Conservation (phyloP, 92 coral and sea anemone species). For the Porites rus region DNA sequence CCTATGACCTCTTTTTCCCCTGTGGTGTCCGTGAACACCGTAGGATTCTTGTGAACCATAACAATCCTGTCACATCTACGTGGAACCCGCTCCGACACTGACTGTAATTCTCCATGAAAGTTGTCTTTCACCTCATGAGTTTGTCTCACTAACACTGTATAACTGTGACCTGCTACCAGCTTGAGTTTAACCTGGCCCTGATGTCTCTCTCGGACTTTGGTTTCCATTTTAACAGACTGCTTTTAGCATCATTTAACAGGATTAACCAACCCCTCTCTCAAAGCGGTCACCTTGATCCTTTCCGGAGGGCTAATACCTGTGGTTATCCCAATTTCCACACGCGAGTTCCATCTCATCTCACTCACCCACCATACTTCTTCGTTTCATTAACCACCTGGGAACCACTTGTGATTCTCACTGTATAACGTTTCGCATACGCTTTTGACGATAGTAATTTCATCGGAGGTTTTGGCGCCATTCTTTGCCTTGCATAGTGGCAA, state of each 20-base stretch:
- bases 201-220: conserved; percentile 32
- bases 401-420: conserved; percentile 31
- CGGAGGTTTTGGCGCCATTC: not conserved
- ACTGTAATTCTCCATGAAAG: conserved; percentile 29
- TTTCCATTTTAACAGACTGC: conserved; percentile 26
- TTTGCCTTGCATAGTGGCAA: conserved; percentile 11
- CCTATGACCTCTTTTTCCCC: conserved; percentile 21
- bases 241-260: conserved; percentile 21
- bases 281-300: conserved; percentile 28
- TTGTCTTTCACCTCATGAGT: conserved; percentile 29
- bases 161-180: conserved; percentile 33
- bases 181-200: conserved; percentile 32
- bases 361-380: conserved; percentile 42
- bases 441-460: conserved; percentile 2
- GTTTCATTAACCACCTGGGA: conserved; percentile 45
- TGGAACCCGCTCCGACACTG: conserved; percentile 9
- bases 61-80: not conserved
- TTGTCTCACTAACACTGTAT: conserved; percentile 37
- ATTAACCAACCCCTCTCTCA: conserved; percentile 32
- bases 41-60: conserved; percentile 1
- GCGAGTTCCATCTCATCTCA: conserved; percentile 31
- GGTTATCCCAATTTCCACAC: conserved; percentile 19
- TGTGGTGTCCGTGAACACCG: conserved; percentile 4
- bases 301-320: conserved; percentile 28
- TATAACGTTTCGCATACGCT: conserved; percentile 11